These are phyloP conservation scores for Teleiodes luculella DNA, from an alignment of 2,888 invertebrate species.

Conservation along the genomic window DNA sequence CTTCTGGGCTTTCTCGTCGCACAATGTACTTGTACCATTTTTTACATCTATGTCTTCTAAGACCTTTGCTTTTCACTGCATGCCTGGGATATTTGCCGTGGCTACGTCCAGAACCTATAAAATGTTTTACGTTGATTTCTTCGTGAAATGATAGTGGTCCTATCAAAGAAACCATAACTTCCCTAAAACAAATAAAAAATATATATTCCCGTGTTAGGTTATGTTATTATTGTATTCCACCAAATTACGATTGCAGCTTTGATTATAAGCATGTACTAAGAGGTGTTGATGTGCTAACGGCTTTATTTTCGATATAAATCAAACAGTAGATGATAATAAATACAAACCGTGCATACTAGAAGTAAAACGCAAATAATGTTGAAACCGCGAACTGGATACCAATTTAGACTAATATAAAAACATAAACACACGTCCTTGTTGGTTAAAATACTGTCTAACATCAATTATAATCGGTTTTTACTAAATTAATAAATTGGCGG, in stretches of 20 bases:
- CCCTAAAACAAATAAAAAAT: conserved; percentile 40
- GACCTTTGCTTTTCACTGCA: conserved; percentile 42
- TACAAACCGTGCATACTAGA: conserved; percentile 36
- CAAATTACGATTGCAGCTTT: not conserved
- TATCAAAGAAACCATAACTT: conserved; percentile 59
- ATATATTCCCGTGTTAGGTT: not conserved
- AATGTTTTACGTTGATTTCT: conserved; percentile 20
- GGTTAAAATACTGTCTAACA: too few species aligned
- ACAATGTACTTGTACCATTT: conserved; percentile 66
- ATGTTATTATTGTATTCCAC: too few species aligned
- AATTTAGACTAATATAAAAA: too few species aligned
- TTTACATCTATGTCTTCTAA: conserved; percentile 49
- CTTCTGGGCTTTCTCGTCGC: conserved; percentile 62
- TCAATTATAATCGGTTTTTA: too few species aligned
- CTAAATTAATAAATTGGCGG: conserved; percentile 44
- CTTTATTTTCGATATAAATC: too few species aligned
- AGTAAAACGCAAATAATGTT: not conserved
- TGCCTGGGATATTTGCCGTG: conserved; percentile 30
- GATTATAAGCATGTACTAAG: too few species aligned
- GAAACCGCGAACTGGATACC: not conserved
- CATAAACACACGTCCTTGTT: not conserved
- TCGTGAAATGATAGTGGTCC: conserved; percentile 30
- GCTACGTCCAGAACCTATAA: conserved; percentile 7
- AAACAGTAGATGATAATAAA: conserved; percentile 9
- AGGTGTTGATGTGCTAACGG: too few species aligned